Conservation (phyloP, 1,140 invertebrate genomes). For the Monomorium pharaonis region DNA sequence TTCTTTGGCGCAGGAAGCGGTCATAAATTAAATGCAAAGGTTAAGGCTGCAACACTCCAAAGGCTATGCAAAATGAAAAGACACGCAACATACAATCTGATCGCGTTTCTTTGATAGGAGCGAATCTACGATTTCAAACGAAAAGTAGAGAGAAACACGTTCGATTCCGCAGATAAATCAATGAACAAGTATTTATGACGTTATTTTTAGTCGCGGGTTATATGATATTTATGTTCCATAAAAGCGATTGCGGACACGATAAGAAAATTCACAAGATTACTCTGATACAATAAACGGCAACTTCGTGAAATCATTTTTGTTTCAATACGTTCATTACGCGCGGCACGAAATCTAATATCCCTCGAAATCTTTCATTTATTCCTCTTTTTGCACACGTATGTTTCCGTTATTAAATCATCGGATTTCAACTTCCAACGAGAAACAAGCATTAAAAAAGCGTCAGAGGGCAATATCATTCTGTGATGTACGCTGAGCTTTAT, state of each 20-base stretch:
- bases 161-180: slow-evolving; percentile 31
- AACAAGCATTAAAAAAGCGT: neutral
- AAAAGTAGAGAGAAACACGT: neutral
- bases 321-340: neutral
- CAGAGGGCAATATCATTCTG: neutral
- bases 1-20: slow-evolving; percentile 19
- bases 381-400: neutral
- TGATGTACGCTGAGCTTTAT: neutral
- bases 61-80: slow-evolving; percentile 52
- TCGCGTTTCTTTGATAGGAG: neutral
- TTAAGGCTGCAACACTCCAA: slow-evolving; percentile 42
- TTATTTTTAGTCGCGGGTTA: slow-evolving; percentile 32
- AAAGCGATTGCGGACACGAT: neutral
- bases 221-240: slow-evolving; percentile 25
- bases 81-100: slow-evolving; percentile 36
- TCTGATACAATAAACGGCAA: neutral
- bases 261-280: slow-evolving; percentile 19
- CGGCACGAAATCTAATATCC: neutral
- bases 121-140: neutral
- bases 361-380: neutral
- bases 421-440: neutral
- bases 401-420: neutral
- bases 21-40: slow-evolving; percentile 58
- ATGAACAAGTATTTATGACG: slow-evolving; percentile 36
- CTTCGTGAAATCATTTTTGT: neutral